These are phyloP conservation scores for Zaprionus bogoriensis DNA, from an alignment of 2,888 invertebrate species.

Conservation along the genomic window DNA sequence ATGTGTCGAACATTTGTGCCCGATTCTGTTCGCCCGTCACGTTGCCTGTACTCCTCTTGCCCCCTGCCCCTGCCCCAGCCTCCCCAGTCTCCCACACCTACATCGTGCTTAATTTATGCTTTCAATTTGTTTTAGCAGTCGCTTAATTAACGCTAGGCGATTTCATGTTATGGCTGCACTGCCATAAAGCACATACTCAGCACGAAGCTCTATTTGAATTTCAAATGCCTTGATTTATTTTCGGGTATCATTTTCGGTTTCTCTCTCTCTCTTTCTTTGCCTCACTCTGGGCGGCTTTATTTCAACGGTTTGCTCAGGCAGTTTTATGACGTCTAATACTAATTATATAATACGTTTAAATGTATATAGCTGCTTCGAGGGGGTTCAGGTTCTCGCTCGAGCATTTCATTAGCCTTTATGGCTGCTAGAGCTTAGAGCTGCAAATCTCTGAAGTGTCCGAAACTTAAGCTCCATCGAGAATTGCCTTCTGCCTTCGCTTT, in stretches of 20 bases:
- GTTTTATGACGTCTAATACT: slow-evolving; percentile 54
- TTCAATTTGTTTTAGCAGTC: slow-evolving; percentile 49
- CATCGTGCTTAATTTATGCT: slow-evolving; percentile 36
- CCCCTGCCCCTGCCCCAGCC: background rate
- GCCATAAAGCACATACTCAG: slow-evolving; percentile 41
- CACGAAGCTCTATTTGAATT: slow-evolving; percentile 46
- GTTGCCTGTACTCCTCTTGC: background rate
- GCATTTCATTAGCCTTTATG: slow-evolving; percentile 18
- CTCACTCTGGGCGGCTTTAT: slow-evolving; percentile 38
- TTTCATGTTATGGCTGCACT: slow-evolving; percentile 21
- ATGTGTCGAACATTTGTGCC: background rate
- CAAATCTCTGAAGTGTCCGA: slow-evolving; percentile 25
- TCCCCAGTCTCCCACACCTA: background rate
- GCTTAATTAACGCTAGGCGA: slow-evolving; percentile 53
- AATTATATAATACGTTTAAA: slow-evolving; percentile 48
- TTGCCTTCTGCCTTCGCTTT: slow-evolving; percentile 15
- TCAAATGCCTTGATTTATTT: slow-evolving; percentile 41
- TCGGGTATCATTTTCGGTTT: background rate
- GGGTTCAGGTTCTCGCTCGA: slow-evolving; percentile 21
- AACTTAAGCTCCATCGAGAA: slow-evolving; percentile 26
- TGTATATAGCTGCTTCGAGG: slow-evolving; percentile 31
- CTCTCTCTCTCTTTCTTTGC: background rate
- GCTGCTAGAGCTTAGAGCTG: slow-evolving; percentile 21
- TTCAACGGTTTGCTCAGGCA: slow-evolving; percentile 34
- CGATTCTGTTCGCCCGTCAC: slow-evolving; percentile 12